Conservation (phyloP, 2,113 vertebrate genomes). For the Struthidea cinerea region DNA sequence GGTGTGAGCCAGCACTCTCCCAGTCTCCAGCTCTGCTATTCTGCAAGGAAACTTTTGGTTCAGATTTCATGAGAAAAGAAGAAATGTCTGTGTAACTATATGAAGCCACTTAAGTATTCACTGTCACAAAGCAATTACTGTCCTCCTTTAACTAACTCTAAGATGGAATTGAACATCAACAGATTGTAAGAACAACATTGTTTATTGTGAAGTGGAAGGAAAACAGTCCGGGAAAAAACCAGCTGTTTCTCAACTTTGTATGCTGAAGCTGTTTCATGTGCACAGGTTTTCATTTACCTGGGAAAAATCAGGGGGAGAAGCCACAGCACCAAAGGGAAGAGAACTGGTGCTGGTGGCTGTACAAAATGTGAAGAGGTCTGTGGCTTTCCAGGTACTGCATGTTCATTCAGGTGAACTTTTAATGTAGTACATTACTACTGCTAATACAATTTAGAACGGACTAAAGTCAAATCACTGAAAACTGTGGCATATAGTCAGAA, state of each 20-base stretch:
- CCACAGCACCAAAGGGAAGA: rapidly evolving
- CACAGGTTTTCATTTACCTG: not conserved
- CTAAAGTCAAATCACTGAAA: not conserved
- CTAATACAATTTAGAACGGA: not conserved
- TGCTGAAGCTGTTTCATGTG: not conserved
- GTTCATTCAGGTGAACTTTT: not conserved
- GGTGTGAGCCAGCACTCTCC: not conserved
- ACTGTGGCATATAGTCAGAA: not conserved
- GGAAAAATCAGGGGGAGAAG: not conserved
- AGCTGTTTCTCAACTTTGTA: not conserved
- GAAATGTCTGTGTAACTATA: not conserved
- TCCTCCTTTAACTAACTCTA: not conserved
- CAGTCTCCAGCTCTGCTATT: not conserved
- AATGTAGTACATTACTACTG: not conserved
- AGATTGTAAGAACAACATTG: not conserved
- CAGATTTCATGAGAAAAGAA: not conserved
- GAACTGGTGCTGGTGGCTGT: not conserved
- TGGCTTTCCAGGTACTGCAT: not conserved
- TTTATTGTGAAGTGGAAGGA: not conserved
- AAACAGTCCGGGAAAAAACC: not conserved
- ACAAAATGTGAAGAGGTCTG: not conserved
- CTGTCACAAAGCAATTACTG: not conserved
- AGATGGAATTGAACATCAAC: not conserved
- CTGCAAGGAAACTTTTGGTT: not conserved
- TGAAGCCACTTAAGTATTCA: not conserved